Base-by-base conservation (phyloP, 2,888 invertebrate species). In the Caenorhabditis plicata region DNA sequence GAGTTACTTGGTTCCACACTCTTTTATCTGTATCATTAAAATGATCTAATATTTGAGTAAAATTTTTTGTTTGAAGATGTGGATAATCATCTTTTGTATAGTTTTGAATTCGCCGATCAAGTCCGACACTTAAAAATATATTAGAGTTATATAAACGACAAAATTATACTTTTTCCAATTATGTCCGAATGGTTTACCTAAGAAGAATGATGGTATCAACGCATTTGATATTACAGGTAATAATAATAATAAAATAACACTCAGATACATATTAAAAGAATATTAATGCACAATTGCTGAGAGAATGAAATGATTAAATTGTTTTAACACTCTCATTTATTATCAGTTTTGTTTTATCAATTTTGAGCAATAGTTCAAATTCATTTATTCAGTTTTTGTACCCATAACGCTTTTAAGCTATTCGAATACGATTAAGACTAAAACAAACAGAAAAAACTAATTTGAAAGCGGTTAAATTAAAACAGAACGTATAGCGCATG, bases 11-110 rank as follows among this genome's bases (percentile, higher is more conserved):
- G 23, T 64, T 41, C 71, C 71, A 74, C 11, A 64, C 71, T 27
- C 38, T 57, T 0, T 29, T 67, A 33, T 70, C 67, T n/a, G 47
- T 44, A 3, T 61, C 48, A 42, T 77, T 60, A 41, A 74, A 76
- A 36, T 77, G 75, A 49, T 75, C 73, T 8, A 76, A 27, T 23
- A 67, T 70, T 42, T 75, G 74, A 11, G 61, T 65, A 45, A 75
- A 74, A 27, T 65, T 63, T 7, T 33, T 9, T 3, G 42, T 36
- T 50, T 57, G 57, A 7, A 65, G 33, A 9, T 29, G 52, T 9
- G 61, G 65, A 27, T 57, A 62, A 4, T 51, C 36, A n/a, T 49
- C 49, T 4, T 32, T n/a, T 11, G 43, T 8, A 1, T 38, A 26
- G n/a, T 36, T 33, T 1, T 27, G 26, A 9, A 29, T 9, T 3